These are phyloP conservation scores for Himalopsyche phryganea DNA, from an alignment of 1,140 invertebrate species.

Conservation along the genomic window DNA sequence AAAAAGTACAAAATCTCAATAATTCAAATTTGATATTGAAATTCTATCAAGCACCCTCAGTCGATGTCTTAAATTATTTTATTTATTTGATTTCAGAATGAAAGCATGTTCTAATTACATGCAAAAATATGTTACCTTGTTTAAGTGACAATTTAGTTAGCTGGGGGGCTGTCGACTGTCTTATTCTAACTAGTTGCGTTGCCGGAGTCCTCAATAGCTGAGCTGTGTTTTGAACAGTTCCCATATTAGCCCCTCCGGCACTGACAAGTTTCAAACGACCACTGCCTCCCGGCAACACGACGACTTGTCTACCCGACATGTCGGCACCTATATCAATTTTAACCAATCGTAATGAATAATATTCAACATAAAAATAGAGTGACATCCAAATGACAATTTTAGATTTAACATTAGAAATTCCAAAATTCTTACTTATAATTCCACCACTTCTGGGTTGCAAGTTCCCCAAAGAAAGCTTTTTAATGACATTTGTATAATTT, in stretches of 20 bases:
- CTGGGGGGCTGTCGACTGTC: constrained; percentile 13
- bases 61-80: too few relatives aligned
- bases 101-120: too few relatives aligned
- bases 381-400: too few relatives aligned
- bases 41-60: too few relatives aligned
- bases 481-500: constrained; percentile 34
- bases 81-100: background rate
- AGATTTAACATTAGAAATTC: too few relatives aligned
- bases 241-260: background rate
- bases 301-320: constrained; percentile 23
- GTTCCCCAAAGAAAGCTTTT: constrained; percentile 40
- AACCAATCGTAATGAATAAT: too few relatives aligned
- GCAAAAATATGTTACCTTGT: constrained; percentile 10
- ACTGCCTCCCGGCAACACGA: constrained; percentile 15
- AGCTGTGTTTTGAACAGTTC: background rate
- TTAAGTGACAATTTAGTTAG: constrained; percentile 21
- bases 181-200: constrained; percentile 20
- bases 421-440: constrained; percentile 29
- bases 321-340: constrained; percentile 13
- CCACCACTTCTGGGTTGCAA: constrained; percentile 37
- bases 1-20: background rate
- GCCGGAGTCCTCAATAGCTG: background rate
- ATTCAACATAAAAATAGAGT: too few relatives aligned
- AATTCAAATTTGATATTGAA: too few relatives aligned
- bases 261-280: constrained; percentile 17